Conservation (phyloP, 1,140 invertebrate species). For the Drosophila aff. region DNA sequence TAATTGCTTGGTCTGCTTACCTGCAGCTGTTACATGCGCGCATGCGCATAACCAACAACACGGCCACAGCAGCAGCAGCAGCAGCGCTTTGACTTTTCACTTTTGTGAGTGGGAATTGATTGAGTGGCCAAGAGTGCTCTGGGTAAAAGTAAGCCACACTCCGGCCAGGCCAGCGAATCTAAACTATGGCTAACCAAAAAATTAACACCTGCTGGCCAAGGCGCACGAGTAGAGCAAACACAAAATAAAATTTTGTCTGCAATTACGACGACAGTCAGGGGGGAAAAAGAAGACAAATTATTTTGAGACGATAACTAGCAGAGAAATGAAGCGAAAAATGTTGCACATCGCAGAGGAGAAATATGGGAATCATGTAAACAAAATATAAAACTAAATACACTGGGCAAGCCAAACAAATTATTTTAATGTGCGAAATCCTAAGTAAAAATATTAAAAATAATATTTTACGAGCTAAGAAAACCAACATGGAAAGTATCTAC, state of each 20-base stretch:
- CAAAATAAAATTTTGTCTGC: constrained; percentile 60
- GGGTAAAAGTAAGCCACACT: constrained; percentile 57
- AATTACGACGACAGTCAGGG: constrained; percentile 50
- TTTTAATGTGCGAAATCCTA: neutral
- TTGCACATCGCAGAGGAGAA: constrained; percentile 25
- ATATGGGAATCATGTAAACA: neutral
- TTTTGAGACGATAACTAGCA: constrained; percentile 46
- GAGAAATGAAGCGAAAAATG: constrained; percentile 34
- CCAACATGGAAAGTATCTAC: neutral
- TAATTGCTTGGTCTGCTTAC: constrained; percentile 73
- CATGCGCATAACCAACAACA: constrained; percentile 66
- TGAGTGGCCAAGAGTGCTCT: constrained; percentile 63
- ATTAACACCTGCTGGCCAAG: constrained; percentile 69
- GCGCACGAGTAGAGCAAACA: constrained; percentile 51
- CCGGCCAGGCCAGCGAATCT: constrained; percentile 34
- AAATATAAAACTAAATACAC: neutral
- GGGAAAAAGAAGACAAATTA: constrained; percentile 22
- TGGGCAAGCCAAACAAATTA: neutral
- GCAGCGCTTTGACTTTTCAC: constrained; percentile 76
- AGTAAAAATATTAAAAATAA: no score
- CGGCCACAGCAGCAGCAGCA: constrained; percentile 5
- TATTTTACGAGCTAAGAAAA: neutral
- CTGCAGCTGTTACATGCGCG: constrained; percentile 58
- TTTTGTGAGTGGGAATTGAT: constrained; percentile 79
- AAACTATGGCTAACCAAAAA: constrained; percentile 62